Percentiles rank a stretch among this genome's conserved stretches.
phyloP scores from a whole-genome alignment of 2,113 vertebrate genomes.

The Mormyrus lacerda region DNA sequence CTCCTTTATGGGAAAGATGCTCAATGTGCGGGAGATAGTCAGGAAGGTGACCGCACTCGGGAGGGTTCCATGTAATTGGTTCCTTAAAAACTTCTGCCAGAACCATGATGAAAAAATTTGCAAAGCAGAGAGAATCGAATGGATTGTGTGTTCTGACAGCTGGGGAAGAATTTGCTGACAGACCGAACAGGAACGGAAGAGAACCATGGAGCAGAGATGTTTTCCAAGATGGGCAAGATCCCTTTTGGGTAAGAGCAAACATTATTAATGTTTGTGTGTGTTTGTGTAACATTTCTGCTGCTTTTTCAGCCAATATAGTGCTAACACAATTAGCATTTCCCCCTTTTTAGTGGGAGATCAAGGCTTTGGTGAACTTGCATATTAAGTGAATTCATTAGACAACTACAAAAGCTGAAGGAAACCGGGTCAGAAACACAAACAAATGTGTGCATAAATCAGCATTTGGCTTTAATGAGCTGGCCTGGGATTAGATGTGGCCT shows the following conservation, averaged over 20 bases:
- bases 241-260: slow-evolving; percentile 24
- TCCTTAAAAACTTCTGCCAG: neutral
- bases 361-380: slow-evolving; percentile 48
- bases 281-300: neutral
- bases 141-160: slow-evolving; percentile 14
- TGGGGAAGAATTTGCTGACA: slow-evolving; percentile 7
- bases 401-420: slow-evolving; percentile 54
- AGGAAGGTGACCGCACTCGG: too few species aligned
- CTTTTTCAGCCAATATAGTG: slow-evolving; percentile 21
- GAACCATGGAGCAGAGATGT: slow-evolving; percentile 2
- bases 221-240: slow-evolving; percentile 21
- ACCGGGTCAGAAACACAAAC: slow-evolving; percentile 45
- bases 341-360: slow-evolving; percentile 48
- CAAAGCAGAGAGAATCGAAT: neutral
- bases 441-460: slow-evolving; percentile 38
- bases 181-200: slow-evolving; percentile 11
- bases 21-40: neutral
- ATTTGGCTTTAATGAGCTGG: slow-evolving; percentile 38
- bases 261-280: neutral
- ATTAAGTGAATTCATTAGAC: slow-evolving; percentile 61
- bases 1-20: neutral
- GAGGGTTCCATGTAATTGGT: neutral
- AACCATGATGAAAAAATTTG: neutral
- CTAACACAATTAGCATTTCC: slow-evolving; percentile 27
- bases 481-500: slow-evolving; percentile 37